Percentiles rank a stretch among this genome's conserved stretches.
Evolutionary conservation across 1,140 invertebrate species (phyloP).

Genomic region (Neuroterus valhalla): DNA sequence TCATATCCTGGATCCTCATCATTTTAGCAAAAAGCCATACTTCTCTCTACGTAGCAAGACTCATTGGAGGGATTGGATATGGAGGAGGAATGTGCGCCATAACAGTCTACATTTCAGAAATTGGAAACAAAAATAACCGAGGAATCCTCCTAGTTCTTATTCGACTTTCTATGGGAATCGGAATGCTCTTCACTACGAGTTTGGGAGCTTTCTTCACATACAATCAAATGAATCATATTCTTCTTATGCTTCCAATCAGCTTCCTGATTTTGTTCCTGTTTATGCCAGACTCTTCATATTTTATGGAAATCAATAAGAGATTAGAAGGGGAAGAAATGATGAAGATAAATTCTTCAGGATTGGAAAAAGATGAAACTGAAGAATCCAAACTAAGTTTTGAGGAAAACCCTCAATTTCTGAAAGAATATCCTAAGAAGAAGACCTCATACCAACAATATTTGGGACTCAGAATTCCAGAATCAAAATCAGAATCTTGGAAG

Average conservation of each 20-base stretch:
- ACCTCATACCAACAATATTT: too few relatives aligned
- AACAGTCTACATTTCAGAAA: constrained; percentile 8
- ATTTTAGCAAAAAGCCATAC: neutral
- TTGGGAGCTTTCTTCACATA: constrained; percentile 1
- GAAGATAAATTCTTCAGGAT: neutral
- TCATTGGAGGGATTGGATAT: neutral
- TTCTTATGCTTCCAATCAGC: neutral
- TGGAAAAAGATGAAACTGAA: neutral
- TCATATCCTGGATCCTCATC: neutral
- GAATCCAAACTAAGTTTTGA: neutral
- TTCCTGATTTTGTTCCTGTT: neutral
- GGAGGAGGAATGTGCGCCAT: neutral
- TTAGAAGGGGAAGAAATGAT: neutral
- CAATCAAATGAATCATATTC: neutral
- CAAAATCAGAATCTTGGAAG: neutral
- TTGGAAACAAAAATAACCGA: constrained; percentile 2
- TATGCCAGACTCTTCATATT: neutral
- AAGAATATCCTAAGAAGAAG: neutral
- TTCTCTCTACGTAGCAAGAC: neutral
- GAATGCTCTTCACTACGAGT: neutral
- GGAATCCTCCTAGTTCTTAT: neutral
- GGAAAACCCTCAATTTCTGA: neutral
- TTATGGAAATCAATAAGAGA: neutral
- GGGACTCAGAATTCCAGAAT: neutral
- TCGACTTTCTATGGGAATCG: neutral